Evolutionary conservation across 2,113 vertebrate species (phyloP).

Genomic region (Salvator merianae): DNA sequence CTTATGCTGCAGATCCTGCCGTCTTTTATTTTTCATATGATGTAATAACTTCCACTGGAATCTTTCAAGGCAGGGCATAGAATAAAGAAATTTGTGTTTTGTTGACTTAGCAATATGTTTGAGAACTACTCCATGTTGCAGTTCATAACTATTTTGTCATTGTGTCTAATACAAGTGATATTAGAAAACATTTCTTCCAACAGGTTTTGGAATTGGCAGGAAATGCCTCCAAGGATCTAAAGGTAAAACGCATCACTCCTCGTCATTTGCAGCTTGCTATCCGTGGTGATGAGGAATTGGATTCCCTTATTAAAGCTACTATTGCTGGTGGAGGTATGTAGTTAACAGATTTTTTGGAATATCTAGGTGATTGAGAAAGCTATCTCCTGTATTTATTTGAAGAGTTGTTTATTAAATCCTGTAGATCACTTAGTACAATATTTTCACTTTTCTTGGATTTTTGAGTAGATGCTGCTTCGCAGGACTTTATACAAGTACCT

Average conservation of each 20-base stretch:
- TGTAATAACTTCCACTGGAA: too few species aligned
- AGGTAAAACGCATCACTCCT: slow-evolving; percentile 97
- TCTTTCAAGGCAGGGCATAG: too few species aligned
- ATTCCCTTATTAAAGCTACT: slow-evolving; percentile 98
- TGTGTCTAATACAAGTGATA: not conserved
- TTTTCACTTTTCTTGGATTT: not conserved
- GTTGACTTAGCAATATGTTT: not conserved
- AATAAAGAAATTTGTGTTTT: too few species aligned
- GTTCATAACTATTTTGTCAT: not conserved
- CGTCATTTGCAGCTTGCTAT: slow-evolving; percentile 97
- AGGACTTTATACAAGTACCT: not conserved
- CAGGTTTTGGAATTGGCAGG: slow-evolving; percentile 98
- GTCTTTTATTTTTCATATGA: too few species aligned
- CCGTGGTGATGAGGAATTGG: slow-evolving; percentile 95
- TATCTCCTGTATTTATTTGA: not conserved
- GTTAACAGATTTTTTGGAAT: not conserved
- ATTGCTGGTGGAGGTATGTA: slow-evolving; percentile 93
- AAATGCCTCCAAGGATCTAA: slow-evolving; percentile 97
- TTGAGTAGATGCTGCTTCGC: not conserved
- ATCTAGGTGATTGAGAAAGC: not conserved
- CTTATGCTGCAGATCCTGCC: too few species aligned
- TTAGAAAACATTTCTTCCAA: not conserved
- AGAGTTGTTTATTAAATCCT: not conserved
- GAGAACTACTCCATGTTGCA: not conserved
- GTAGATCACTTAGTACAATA: too few species aligned